Evolutionary conservation across 2,113 vertebrate genomes (phyloP).

Genomic region (Tringa solitaria): DNA sequence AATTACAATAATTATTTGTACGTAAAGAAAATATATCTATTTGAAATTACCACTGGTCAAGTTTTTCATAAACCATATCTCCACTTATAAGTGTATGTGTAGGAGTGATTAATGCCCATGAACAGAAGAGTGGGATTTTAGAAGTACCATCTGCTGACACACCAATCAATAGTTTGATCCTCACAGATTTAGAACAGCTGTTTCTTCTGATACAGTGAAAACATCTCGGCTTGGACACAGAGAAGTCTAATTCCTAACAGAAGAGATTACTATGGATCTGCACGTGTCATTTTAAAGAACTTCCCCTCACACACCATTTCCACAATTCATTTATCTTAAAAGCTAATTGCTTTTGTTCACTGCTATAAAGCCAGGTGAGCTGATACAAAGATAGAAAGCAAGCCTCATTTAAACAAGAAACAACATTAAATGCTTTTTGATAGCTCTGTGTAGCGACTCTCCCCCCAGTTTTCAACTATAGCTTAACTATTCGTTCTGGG

Average conservation of each 20-base stretch:
- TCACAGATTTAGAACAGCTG: slow-evolving; percentile 28
- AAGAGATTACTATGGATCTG: background rate
- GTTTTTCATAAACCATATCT: background rate
- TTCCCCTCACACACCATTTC: background rate
- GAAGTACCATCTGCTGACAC: background rate
- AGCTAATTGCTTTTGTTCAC: background rate
- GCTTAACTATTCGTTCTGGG: background rate
- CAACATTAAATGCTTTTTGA: background rate
- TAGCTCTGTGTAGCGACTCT: background rate
- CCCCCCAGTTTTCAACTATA: background rate
- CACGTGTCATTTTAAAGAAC: background rate
- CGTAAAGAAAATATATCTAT: background rate
- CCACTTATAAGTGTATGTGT: background rate
- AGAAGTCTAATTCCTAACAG: background rate
- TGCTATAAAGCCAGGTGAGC: background rate
- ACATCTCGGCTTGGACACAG: background rate
- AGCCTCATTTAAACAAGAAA: background rate
- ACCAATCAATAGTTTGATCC: background rate
- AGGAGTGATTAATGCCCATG: background rate
- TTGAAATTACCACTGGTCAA: background rate
- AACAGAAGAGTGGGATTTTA: background rate
- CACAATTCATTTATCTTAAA: background rate
- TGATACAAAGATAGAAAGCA: background rate
- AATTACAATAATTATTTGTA: background rate
- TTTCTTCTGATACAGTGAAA: slow-evolving; percentile 23